Evolutionary conservation across 1,140 invertebrate species (phyloP), one percentile per base, ranked within the genome.

Genomic region (Theocolax elegans): DNA sequence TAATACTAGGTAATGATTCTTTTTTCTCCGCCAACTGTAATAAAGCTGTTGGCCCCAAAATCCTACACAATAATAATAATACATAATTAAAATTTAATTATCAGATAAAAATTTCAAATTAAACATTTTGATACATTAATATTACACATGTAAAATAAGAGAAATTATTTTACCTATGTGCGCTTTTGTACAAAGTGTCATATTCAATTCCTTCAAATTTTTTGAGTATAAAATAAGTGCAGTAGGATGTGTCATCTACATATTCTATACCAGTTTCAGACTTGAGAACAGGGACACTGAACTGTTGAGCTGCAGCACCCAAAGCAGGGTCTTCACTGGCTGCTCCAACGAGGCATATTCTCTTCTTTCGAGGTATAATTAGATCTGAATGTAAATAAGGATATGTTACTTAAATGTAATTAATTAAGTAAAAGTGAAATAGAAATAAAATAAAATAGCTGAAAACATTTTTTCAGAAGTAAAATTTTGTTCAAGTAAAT

Each of bases 41-140:
- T 75, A 95, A 86, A 79, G 94, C 92, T 77, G 91, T 90, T 74
- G 91, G 92, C 73, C 93, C 91, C 85, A 94, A 83, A 81, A 93
- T 89, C 83, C 91, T 92, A 82, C 38, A 82, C 67, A 72, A 67
- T 38, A 69, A 67, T 72, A 49, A 6, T 40, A n/a, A 67, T 23
- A 23, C 19, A 58, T 42, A 27, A n/a, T n/a, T n/a, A n/a, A n/a
- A n/a, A n/a, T n/a, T n/a, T n/a, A n/a, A n/a, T n/a, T n/a, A n/a
- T n/a, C n/a, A 29, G 4, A 17, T 12, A 44, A 44, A 4, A 23
- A 62, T 31, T 17, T 10, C 19, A 19, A 19, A 29, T 25, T 25
- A 62, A 60, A 44, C 46, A 25, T 29, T 60, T 40, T 48, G 67
- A 25, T 66, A 38, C 42, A 48, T 23, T 51, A 19, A 59, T 44